Conservation (phyloP, 2,113 vertebrate species). For the Clarias macrocephalus region DNA sequence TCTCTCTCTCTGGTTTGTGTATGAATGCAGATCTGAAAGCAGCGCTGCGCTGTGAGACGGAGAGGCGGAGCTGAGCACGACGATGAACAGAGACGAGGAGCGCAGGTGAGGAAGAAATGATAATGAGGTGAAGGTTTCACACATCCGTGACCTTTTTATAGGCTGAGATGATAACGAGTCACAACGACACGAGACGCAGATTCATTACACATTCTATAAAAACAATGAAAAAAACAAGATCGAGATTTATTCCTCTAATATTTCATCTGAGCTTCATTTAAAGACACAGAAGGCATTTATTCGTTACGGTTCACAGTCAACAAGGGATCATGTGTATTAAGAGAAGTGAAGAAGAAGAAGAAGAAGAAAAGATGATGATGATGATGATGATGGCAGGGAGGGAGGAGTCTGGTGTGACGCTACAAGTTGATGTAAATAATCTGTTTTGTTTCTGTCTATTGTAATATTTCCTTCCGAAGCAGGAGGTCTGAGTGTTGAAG, state of each 20-base stretch:
- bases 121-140: background rate
- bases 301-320: background rate
- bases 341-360: background rate
- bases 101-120: background rate
- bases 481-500: too few species aligned
- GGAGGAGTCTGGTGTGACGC: background rate
- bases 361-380: too few species aligned
- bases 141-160: background rate
- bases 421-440: too few species aligned
- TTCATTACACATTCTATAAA: background rate
- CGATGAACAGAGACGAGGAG: background rate
- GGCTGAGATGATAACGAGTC: background rate
- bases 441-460: too few species aligned
- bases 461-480: background rate
- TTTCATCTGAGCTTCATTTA: background rate
- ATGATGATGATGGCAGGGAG: background rate
- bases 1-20: background rate
- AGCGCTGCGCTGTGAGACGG: too few species aligned
- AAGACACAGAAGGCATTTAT: background rate
- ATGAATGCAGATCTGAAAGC: constrained; percentile 3
- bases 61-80: constrained; percentile 2
- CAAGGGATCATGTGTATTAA: background rate
- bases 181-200: background rate
- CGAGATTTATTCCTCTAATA: background rate
- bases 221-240: background rate